Percentiles rank a stretch among this genome's conserved stretches.
phyloP scores from a whole-genome alignment of 1,140 invertebrate genomes.

The Pomacea maculata region DNA sequence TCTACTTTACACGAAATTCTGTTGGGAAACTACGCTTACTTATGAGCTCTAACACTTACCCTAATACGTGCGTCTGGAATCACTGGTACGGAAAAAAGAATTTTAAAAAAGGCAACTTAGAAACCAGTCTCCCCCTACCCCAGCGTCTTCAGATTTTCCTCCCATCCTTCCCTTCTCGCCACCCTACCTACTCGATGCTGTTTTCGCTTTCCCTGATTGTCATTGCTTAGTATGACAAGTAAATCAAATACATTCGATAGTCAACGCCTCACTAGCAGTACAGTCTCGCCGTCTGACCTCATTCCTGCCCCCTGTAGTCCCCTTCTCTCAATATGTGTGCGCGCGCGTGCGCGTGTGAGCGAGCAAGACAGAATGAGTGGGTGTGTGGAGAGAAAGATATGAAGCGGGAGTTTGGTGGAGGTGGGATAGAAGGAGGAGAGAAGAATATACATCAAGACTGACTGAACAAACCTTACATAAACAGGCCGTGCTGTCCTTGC shows the following conservation, averaged over 20 bases:
- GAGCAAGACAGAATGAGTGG: too few species aligned
- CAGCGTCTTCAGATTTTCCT: not conserved
- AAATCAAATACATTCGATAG: not conserved
- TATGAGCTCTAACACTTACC: not conserved
- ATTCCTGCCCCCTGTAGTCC: not conserved
- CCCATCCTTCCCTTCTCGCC: not conserved
- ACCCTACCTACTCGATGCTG: not conserved
- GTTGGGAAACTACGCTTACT: not conserved
- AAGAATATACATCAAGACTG: too few species aligned
- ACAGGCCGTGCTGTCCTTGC: not conserved
- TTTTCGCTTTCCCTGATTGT: not conserved
- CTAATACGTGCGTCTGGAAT: not conserved
- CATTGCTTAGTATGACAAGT: not conserved
- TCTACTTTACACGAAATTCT: not conserved
- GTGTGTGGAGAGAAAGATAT: too few species aligned
- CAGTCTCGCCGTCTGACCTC: not conserved
- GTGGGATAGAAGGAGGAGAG: too few species aligned
- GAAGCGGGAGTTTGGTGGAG: too few species aligned
- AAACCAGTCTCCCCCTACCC: not conserved
- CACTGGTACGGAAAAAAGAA: too few species aligned
- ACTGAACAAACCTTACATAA: not conserved
- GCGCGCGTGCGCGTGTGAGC: too few species aligned
- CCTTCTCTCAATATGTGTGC: too few species aligned
- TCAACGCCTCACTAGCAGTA: not conserved
- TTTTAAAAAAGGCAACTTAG: too few species aligned